These are phyloP conservation scores for Carduelis carduelis DNA, from an alignment of 2,797 vertebrate genomes.

Conservation along the genomic window DNA sequence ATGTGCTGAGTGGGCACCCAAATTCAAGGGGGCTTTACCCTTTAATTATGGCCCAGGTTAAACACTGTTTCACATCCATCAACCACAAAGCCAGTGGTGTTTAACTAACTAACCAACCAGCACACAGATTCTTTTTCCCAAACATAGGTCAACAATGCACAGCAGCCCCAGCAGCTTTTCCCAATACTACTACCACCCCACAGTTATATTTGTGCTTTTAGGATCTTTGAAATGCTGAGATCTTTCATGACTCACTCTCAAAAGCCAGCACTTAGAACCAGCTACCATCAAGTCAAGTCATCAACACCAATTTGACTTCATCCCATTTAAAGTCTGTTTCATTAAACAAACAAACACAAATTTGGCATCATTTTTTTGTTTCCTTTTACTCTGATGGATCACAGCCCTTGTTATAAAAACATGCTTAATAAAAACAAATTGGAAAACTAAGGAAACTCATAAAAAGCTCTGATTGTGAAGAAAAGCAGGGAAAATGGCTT, in stretches of 20 bases:
- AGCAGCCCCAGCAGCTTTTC: not conserved
- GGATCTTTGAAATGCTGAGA: not conserved
- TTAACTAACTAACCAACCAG: not conserved
- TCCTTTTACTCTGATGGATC: not conserved
- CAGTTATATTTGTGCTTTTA: not conserved
- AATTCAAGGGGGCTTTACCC: not conserved
- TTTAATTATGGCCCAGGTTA: not conserved
- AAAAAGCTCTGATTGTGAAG: slow-evolving; percentile 22
- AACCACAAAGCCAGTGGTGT: not conserved
- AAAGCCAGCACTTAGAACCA: not conserved
- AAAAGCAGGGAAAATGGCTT: slow-evolving; percentile 1
- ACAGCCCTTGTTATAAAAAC: not conserved
- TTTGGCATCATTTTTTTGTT: not conserved
- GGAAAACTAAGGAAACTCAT: slow-evolving; percentile 36
- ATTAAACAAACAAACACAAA: not conserved
- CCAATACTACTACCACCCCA: not conserved
- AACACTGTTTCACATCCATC: not conserved
- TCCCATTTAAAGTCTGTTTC: not conserved
- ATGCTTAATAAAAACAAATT: slow-evolving; percentile 35
- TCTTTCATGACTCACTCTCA: not conserved
- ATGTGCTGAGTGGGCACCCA: not conserved
- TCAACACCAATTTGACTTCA: not conserved
- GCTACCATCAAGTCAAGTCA: not conserved
- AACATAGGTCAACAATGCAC: not conserved
- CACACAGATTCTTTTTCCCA: not conserved